Evolutionary conservation across 2,888 invertebrate genomes (phyloP).

Genomic region (Drosophila anomalata): DNA sequence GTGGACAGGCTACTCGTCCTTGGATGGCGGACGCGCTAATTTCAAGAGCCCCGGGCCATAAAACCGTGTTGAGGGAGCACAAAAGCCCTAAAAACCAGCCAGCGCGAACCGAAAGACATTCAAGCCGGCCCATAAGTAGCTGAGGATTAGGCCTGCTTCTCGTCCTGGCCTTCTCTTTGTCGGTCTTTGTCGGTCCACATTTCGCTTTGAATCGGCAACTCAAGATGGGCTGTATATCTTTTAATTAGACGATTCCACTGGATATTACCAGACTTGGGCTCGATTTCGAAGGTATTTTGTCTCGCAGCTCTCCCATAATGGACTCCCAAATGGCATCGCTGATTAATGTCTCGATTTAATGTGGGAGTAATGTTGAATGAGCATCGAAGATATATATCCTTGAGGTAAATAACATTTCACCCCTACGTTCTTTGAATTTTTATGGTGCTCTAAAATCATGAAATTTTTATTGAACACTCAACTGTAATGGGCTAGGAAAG

Average conservation of each 20-base stretch:
- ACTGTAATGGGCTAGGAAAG: slow-evolving; percentile 10
- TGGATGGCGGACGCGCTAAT: slow-evolving; percentile 49
- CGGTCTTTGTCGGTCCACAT: slow-evolving; percentile 3
- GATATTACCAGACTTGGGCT: slow-evolving; percentile 35
- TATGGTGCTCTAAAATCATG: slow-evolving; percentile 11
- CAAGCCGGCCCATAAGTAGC: slow-evolving; percentile 48
- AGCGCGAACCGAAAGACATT: slow-evolving; percentile 41
- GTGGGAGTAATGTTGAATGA: slow-evolving; percentile 29
- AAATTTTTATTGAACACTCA: slow-evolving; percentile 17
- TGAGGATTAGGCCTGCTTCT: slow-evolving; percentile 37
- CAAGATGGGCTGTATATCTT: slow-evolving; percentile 43
- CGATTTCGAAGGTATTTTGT: slow-evolving; percentile 39
- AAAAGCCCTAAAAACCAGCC: slow-evolving; percentile 50
- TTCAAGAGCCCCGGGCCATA: slow-evolving; percentile 51
- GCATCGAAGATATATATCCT: background rate
- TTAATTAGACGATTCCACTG: slow-evolving; percentile 49
- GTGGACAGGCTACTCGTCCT: slow-evolving; percentile 24
- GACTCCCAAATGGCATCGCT: slow-evolving; percentile 39
- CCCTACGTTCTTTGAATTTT: slow-evolving; percentile 13
- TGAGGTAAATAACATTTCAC: slow-evolving; percentile 10
- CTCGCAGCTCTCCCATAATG: slow-evolving; percentile 20
- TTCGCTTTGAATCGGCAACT: slow-evolving; percentile 25
- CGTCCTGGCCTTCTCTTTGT: slow-evolving; percentile 6
- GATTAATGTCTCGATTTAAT: slow-evolving; percentile 44
- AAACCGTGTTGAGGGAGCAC: slow-evolving; percentile 52